These are phyloP conservation scores for Oceanites oceanicus DNA, from an alignment of 2,113 vertebrate species.

Conservation along the genomic window DNA sequence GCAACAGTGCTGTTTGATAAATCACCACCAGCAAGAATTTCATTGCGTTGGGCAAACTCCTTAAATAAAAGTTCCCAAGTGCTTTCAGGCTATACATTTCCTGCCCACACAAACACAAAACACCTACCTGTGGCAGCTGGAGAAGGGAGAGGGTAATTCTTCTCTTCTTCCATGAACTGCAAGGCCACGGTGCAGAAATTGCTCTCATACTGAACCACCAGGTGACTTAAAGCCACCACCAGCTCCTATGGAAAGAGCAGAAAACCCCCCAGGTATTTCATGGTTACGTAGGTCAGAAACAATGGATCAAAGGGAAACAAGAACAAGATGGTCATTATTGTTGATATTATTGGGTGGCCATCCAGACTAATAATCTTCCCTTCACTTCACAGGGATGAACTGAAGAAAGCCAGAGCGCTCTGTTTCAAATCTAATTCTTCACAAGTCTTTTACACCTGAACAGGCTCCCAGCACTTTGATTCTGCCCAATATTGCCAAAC, in stretches of 20 bases:
- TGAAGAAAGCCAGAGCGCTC: background rate
- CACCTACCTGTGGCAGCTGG: conserved; percentile 85
- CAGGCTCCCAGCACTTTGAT: background rate
- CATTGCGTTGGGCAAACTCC: background rate
- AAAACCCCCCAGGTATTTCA: background rate
- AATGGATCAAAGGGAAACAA: background rate
- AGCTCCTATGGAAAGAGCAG: conserved; percentile 82
- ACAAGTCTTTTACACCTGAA: background rate
- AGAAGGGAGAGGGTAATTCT: conserved; percentile 90
- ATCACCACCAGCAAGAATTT: background rate
- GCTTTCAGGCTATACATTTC: background rate
- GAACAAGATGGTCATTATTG: accelerated
- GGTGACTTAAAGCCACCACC: conserved; percentile 95
- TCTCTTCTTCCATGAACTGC: conserved; percentile 98
- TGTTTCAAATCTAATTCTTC: background rate
- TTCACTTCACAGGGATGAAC: background rate
- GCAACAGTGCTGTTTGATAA: background rate
- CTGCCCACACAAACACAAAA: background rate
- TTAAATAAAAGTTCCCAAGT: background rate
- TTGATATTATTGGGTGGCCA: background rate
- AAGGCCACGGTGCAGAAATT: conserved; percentile 98
- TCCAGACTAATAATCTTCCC: background rate
- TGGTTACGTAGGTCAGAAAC: background rate
- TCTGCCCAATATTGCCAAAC: background rate
- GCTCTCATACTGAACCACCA: conserved; percentile 96